Evolutionary conservation across 1,140 invertebrate species (phyloP), one percentile per base, ranked within the genome.

Genomic region (Luehdorfia chinensis): DNA sequence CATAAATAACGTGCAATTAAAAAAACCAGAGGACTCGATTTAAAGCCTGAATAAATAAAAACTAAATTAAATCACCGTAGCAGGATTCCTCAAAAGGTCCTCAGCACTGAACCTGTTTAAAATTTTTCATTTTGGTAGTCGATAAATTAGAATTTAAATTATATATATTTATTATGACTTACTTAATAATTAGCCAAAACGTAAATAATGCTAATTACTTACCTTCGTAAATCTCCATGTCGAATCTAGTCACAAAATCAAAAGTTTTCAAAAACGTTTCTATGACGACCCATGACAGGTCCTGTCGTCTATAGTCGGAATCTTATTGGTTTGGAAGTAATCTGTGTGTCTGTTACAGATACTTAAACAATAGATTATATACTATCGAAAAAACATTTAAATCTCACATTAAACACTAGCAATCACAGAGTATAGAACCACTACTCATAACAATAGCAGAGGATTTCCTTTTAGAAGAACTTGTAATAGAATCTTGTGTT

Each of bases 231-330:
- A 75, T 72, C 62, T 86, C 83, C 83, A 86, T 86, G 58, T 79
- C 79, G 61, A 59, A 67, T 67, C 75, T 67, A 66, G 66, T 67
- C 67, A 76, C 76, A 79, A 75, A 83, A 75, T 72, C 48, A 73
- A 78, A 81, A 81, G 69, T 77, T 84, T 74, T 67, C 70, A 65
- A 80, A 84, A 74, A 59, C 76, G 83, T 86, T 86, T 86, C 83
- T 86, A 86, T 86, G 83, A 83, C 83, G 78, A 86, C 83, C 60
- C 83, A 86, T 86, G 83, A 86, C 76, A 75, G 70, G 59, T 65
- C 54, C 36, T 48, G 32, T 16, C 55, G 67, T 67, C 55, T 66
- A 56, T 64, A 61, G 60, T 64, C 34, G 45, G 49, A 63, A 58
- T 68, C 68, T 52, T 55, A 75, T 74, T 73, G 66, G 66, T 16